These are phyloP conservation scores for Agrilus planipennis DNA, from an alignment of 1,140 invertebrate species.

Conservation along the genomic window DNA sequence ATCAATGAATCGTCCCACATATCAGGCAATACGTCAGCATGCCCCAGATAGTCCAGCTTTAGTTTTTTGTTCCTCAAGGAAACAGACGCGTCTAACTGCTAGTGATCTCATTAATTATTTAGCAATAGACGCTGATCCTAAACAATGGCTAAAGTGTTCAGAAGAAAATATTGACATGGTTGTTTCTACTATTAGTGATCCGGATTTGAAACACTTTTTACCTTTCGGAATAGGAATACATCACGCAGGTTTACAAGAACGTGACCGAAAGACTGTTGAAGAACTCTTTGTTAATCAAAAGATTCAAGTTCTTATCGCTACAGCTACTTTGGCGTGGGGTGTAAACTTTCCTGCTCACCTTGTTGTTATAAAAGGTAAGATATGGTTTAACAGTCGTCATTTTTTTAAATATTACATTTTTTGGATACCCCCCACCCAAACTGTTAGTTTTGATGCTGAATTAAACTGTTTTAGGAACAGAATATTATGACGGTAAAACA, in stretches of 20 bases:
- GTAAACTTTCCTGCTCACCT: slow-evolving; percentile 96
- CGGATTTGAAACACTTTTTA: slow-evolving; percentile 86
- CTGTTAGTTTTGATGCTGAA: neutral
- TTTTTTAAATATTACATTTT: no score
- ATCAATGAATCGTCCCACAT: slow-evolving; percentile 99
- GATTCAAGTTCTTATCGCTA: slow-evolving; percentile 97
- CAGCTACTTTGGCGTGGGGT: slow-evolving; percentile 96
- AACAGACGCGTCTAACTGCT: slow-evolving; percentile 95
- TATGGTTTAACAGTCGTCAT: neutral
- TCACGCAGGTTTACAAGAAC: slow-evolving; percentile 89
- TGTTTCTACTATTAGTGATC: slow-evolving; percentile 54
- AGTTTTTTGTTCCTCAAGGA: slow-evolving; percentile 94
- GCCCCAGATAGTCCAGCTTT: slow-evolving; percentile 83
- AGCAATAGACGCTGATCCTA: slow-evolving; percentile 82
- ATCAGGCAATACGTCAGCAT: slow-evolving; percentile 87
- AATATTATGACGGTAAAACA: slow-evolving; percentile 95
- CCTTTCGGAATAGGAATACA: slow-evolving; percentile 98
- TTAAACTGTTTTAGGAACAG: slow-evolving; percentile 64
- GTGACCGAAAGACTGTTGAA: slow-evolving; percentile 83
- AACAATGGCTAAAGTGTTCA: slow-evolving; percentile 87
- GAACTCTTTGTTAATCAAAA: slow-evolving; percentile 94
- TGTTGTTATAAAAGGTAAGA: slow-evolving; percentile 52
- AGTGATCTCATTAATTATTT: slow-evolving; percentile 91
- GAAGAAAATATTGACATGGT: slow-evolving; percentile 75
- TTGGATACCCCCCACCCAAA: no score